Evolutionary conservation across 1,140 invertebrate species (phyloP), one percentile per base, ranked within the genome.

Genomic region (Acromyrmex echinatior): DNA sequence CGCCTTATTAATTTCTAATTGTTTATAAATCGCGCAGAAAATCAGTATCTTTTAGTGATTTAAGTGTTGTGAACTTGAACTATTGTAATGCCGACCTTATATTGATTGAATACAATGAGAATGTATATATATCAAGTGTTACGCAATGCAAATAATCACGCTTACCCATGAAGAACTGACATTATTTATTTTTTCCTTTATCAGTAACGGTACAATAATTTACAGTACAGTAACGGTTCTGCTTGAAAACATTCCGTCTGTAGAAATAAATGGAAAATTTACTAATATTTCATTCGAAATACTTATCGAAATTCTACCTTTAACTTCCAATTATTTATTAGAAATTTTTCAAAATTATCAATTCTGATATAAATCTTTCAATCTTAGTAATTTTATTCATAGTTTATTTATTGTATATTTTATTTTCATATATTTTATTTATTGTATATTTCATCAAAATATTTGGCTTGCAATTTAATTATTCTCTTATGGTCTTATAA

Each of bases 21-120:
- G 28, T 51, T 74, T 14, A 4, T 35, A 60, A 73, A 84, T 51
- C 31, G 25, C 56, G 53, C 51, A 10, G 10, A 63, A 60, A 80
- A 2, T 16, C 28, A 21, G 5, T 51, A 16, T 4, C 16, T 25
- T 45, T 39, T 21, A 70, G 18, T 62, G 16, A 51, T 63, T 84
- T 51, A 49, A 84, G 9, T 49, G 60, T 25, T 49, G n/a, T 31
- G 70, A 62, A 84, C 66, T 81, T 81, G 79, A 81, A 81, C 66
- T 81, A 81, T 71, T 71, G 35, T 81, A 81, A 81, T 71, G 31
- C 10, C 16, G 66, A 71, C 35, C 66, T 71, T 39, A 49, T 21
- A 49, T 21, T 81, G 51, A 60, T 71, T 81, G 79, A 81, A 81
- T 81, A 81, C 79, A 81, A 81, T 81, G 51, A 58, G 16, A 28